Evolutionary conservation across 2,797 vertebrate species (phyloP).

Genomic region (Sebastes melanostomus): DNA sequence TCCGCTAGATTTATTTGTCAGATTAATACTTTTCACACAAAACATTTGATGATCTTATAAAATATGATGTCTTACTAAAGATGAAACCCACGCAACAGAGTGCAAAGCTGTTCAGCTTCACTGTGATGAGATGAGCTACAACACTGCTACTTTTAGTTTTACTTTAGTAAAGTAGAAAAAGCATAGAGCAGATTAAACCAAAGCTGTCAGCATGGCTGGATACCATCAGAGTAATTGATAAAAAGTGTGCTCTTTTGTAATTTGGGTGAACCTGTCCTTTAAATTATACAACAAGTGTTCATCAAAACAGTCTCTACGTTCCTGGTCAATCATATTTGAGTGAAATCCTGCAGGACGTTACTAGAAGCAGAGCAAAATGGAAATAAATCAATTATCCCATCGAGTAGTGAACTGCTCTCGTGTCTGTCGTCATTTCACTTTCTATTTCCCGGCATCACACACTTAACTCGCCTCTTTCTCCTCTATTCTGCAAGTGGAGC

Average conservation of each 20-base stretch:
- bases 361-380: background rate
- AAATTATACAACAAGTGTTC: background rate
- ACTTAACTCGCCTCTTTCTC: constrained; percentile 3
- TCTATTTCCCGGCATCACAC: background rate
- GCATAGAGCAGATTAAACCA: background rate
- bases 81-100: background rate
- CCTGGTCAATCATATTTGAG: background rate
- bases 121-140: background rate
- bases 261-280: background rate
- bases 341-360: background rate
- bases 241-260: background rate
- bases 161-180: background rate
- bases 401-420: background rate
- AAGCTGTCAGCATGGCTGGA: background rate
- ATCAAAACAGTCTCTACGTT: background rate
- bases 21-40: background rate
- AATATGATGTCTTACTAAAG: background rate
- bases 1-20: background rate
- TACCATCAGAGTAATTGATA: background rate
- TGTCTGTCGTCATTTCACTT: background rate
- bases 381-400: background rate
- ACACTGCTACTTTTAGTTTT: background rate
- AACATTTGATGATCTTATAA: background rate
- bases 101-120: background rate
- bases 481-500: background rate